Evolutionary conservation across 2,797 vertebrate species (phyloP).

Genomic region (Alauda arvensis): DNA sequence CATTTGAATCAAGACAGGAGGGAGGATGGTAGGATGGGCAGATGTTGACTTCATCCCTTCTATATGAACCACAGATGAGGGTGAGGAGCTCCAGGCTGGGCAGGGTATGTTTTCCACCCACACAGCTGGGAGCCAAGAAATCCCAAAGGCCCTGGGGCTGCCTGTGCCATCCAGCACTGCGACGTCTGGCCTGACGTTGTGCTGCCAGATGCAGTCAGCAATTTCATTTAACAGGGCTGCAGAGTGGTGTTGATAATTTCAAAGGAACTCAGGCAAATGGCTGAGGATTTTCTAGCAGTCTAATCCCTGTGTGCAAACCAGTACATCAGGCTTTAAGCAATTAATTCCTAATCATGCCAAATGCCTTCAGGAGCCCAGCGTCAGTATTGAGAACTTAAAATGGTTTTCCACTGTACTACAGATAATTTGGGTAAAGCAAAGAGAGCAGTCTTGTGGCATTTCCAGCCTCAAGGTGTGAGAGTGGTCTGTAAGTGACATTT

Average conservation of each 20-base stretch:
- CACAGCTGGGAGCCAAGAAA: rapidly evolving
- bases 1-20: background rate
- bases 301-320: background rate
- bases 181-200: rapidly evolving
- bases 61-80: background rate
- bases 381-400: constrained; percentile 27
- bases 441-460: constrained; percentile 2
- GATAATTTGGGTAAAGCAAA: constrained; percentile 18
- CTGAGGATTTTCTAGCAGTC: background rate
- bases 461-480: constrained; percentile 30
- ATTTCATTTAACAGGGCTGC: background rate
- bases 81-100: background rate
- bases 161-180: rapidly evolving
- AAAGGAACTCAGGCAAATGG: background rate
- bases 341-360: constrained; percentile 40
- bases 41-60: background rate
- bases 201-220: background rate
- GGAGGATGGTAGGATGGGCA: rapidly evolving
- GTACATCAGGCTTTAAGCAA: constrained; percentile 31
- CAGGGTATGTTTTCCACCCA: background rate
- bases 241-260: background rate
- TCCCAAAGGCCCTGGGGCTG: rapidly evolving
- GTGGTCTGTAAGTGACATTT: constrained; percentile 30
- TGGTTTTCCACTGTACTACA: background rate
- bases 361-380: constrained; percentile 6